phyloP scores from a whole-genome alignment of 1,140 invertebrate genomes.

The Drosophila parvula region DNA sequence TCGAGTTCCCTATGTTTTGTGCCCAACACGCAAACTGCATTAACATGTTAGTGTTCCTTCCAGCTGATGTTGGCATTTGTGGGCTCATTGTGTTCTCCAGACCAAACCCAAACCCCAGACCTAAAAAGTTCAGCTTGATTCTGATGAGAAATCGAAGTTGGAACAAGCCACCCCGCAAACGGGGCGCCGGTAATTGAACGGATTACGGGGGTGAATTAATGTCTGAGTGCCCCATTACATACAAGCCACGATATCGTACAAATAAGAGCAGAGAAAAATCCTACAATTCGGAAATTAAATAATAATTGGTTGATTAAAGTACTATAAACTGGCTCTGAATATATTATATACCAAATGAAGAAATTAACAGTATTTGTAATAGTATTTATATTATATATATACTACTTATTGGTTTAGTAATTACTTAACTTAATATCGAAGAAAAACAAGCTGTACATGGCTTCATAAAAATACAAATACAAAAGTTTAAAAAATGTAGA shows the following conservation, averaged over 20 bases:
- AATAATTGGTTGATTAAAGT: too few relatives aligned
- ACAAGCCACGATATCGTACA: not conserved
- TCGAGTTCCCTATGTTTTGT: not conserved
- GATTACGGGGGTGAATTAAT: slow-evolving; percentile 9
- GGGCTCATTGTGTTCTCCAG: slow-evolving; percentile 1
- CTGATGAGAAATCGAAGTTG: slow-evolving; percentile 21
- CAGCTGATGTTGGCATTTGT: slow-evolving; percentile 11
- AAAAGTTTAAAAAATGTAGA: too few relatives aligned
- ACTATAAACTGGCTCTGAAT: too few relatives aligned
- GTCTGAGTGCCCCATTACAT: slow-evolving; percentile 1
- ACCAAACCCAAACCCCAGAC: slow-evolving; percentile 7
- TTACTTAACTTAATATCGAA: too few relatives aligned
- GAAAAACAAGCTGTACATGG: too few relatives aligned
- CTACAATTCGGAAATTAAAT: not conserved
- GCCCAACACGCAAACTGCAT: slow-evolving; percentile 65
- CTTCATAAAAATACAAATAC: too few relatives aligned
- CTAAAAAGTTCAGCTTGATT: slow-evolving; percentile 25
- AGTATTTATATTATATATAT: too few relatives aligned
- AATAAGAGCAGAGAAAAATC: too few relatives aligned
- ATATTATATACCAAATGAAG: too few relatives aligned
- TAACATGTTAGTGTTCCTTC: slow-evolving; percentile 24
- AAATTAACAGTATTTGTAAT: too few relatives aligned
- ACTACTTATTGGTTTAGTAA: too few relatives aligned
- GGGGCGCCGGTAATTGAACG: slow-evolving; percentile 10
- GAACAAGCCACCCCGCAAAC: not conserved